Conservation (phyloP, 2,797 vertebrate species). For the Acanthiza pusilla region DNA sequence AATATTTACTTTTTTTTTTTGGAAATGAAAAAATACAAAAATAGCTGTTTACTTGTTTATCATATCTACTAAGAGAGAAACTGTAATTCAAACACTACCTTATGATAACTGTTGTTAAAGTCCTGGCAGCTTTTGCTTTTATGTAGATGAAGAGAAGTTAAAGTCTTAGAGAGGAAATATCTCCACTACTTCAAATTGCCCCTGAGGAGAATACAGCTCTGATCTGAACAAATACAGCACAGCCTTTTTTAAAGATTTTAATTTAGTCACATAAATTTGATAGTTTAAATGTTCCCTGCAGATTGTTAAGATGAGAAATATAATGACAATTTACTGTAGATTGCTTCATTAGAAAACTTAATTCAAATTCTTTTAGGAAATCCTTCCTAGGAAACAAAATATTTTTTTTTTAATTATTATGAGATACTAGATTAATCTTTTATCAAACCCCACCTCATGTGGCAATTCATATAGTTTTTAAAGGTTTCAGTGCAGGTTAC, state of each 20-base stretch:
- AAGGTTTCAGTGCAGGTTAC: neutral
- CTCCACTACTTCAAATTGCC: neutral
- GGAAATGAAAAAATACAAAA: neutral
- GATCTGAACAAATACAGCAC: neutral
- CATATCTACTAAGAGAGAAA: neutral
- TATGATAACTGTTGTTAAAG: neutral
- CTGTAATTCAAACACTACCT: neutral
- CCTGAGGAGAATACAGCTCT: neutral
- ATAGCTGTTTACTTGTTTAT: neutral
- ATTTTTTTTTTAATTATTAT: neutral
- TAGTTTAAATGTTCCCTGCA: neutral
- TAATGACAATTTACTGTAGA: neutral
- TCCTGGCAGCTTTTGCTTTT: neutral
- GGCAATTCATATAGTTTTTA: neutral
- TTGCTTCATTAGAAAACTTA: neutral
- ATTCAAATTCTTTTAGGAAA: neutral
- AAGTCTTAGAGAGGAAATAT: neutral
- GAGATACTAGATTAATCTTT: neutral
- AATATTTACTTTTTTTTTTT: neutral
- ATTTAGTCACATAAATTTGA: neutral
- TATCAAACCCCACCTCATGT: neutral
- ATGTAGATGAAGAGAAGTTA: neutral
- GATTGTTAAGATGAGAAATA: neutral
- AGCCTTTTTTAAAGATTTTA: neutral
- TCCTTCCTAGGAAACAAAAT: neutral